Base-by-base conservation (phyloP, 2,888 invertebrate species). In the Tridacna crocea region DNA sequence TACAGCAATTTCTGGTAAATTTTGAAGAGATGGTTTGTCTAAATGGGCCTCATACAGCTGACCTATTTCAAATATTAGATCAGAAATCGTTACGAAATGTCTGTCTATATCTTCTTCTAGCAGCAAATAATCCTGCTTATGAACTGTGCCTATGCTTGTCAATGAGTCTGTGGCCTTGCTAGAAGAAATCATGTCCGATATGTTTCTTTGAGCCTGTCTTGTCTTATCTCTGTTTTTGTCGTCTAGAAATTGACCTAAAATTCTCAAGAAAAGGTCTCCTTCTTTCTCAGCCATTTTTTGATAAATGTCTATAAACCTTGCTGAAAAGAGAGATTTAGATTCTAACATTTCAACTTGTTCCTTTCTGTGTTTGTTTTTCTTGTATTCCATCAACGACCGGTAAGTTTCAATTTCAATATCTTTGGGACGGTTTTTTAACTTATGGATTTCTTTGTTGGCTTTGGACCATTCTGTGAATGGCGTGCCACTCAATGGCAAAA, bases 21-120 rank as follows among this genome's bases (percentile, higher is more conserved):
- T 4, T 24, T 55, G 51, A n/a, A 46, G 22, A 19, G 27, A 26
- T 11, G 36, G 10, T 12, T 12, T 48, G 66, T 58, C 72, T 60
- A 2, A 47, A 26, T 36, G 27, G n/a, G 75, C 74, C 47, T 78
- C 78, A 2, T 61, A 78, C 13, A 63, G 8, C 51, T 78, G 78
- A 0, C 78, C 78, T 2, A 78, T 61, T 66, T 78, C 78, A 36
- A 36, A 36, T 4, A 36, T 36, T 36, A 36, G 36, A 36, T 36
- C 36, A 8, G 36, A 36, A 36, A 36, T 8, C 36, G 36, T 36
- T 8, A 36, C 36, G 8, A 58, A 36, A 36, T 36, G 36, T 26
- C 55, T 19, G 4, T 17, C n/a, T 74, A 36, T 13, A 74, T 27
- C 46, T 61, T 36, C 36, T 36, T 36, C 36, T 36, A 36, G 36